Base-by-base conservation (phyloP, 2,113 vertebrate genomes). In the Natator depressus region DNA sequence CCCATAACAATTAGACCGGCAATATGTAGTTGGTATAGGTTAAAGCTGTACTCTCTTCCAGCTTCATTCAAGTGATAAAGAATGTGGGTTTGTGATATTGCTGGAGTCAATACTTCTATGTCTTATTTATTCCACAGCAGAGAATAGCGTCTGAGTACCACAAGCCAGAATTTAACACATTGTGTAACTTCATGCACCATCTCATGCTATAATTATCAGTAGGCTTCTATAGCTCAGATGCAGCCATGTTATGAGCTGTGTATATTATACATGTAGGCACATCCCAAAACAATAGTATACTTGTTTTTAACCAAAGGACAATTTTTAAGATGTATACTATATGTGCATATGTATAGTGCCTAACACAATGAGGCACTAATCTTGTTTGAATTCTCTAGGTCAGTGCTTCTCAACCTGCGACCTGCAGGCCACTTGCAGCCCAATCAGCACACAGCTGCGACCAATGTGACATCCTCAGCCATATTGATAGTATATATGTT, bases 401-500 rank as follows among this genome's bases (percentile, higher is more conserved):
- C 19, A 1, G 0, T 12, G 72, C 4, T 51, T 17, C 1, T 80
- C 12, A 46, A 1, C 2, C 10, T 50, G 62, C 0, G 1, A 38
- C 24, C 9, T 54, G 54, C 24, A 55, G 24, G 55, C 25, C 10
- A 1, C 55, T 27, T 27, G 55, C 55, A 27, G 25, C 24, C 55
- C 55, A 57, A 57, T 27, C 55, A 57, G 55, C 24, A 57, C 55
- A 57, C 24, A 57, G 24, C 55, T 57, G 24, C 4, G 25, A 57
- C 25, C 55, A 24, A 27, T 57, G 55, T 57, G 24, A 57, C 10
- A 57, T 57, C 55, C 54, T 57, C 55, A 12, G 55, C 25, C 55
- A 57, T 57, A 25, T 4, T 25, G 55, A 24, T 10, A 57, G 10
- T 57, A 57, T 57, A 27, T 10, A 57, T 57, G 27, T 57, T 57